Base-by-base conservation (phyloP, 2,888 invertebrate genomes). In the Apamea epomidion region DNA sequence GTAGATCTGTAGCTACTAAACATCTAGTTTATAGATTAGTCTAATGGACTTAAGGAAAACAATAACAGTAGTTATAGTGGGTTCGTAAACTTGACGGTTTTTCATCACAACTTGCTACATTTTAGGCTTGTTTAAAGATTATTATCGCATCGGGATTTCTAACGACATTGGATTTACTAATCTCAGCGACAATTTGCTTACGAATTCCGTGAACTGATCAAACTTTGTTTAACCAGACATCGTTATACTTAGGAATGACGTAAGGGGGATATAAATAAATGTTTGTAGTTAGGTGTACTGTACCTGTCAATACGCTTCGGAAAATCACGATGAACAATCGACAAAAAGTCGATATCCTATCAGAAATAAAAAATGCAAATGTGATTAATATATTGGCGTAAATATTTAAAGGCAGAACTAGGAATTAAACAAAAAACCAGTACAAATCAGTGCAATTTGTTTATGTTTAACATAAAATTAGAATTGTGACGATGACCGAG, bases 191-290 rank as follows among this genome's bases (percentile, higher is more conserved):
- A 83, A 75, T 87, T 79, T 69, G 54, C 76, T 74, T 37, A 65
- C 69, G 42, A 88, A 84, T 84, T 82, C 87, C 65, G 60, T 68
- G 78, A 80, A 87, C 25, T 79, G 42, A 45, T 75, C 58, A 58
- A 64, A 76, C 71, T 71, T 64, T 78, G 74, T 77, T 67, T 78
- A 74, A 79, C 58, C 42, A 72, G 64, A 67, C 77, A 65, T 51
- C 16, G 51, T 81, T 78, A 45, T 76, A 76, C 51, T 77, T 67
- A 71, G 58, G 2, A 51, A 75, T 87, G 80, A 88, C 80, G 76
- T 60, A 76, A 71, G 69, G 81, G 69, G 51, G 32, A 71, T 84
- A 73, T 71, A 80, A 84, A 73, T 82, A 85, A 84, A 65, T 42
- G 37, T 0, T 37, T 69, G 45, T 60, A 42, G 16, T 37, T 64